These are phyloP conservation scores for Cossypha polioptera DNA, from an alignment of 2,797 vertebrate genomes.

Conservation along the genomic window DNA sequence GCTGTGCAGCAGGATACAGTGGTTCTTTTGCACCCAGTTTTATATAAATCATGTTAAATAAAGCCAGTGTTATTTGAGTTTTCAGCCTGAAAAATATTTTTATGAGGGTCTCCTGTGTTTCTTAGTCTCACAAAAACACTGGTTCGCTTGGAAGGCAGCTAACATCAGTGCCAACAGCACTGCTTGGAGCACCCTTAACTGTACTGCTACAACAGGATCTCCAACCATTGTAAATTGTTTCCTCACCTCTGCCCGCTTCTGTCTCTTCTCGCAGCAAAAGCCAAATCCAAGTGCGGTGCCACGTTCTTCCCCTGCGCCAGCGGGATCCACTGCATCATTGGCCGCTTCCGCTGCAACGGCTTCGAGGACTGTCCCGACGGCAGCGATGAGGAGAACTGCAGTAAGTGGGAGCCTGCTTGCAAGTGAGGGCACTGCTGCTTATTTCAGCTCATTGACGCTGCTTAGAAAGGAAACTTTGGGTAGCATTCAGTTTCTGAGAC, in stretches of 20 bases:
- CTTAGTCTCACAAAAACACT: background rate
- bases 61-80: background rate
- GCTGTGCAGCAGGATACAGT: background rate
- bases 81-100: background rate
- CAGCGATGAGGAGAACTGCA: constrained; percentile 97
- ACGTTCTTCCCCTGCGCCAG: constrained; percentile 94
- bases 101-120: background rate
- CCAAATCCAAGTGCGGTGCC: constrained; percentile 89
- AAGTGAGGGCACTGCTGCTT: background rate
- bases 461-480: rapidly evolving
- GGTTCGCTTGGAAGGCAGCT: background rate
- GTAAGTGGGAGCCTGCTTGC: constrained; percentile 78
- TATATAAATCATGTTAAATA: background rate
- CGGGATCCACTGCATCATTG: constrained; percentile 96
- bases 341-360: constrained; percentile 94
- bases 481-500: background rate
- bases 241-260: background rate
- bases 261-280: constrained; percentile 80
- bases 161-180: rapidly evolving
- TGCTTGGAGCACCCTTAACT: background rate
- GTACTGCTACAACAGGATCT: background rate
- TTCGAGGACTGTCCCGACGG: constrained; percentile 94
- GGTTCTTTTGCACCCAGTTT: background rate
- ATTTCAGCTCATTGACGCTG: background rate
- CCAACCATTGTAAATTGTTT: background rate